Percentiles rank a stretch among this genome's conserved stretches.
Conservation (phyloP, 2,888 invertebrate species). For the Acronicta leporina region DNA sequence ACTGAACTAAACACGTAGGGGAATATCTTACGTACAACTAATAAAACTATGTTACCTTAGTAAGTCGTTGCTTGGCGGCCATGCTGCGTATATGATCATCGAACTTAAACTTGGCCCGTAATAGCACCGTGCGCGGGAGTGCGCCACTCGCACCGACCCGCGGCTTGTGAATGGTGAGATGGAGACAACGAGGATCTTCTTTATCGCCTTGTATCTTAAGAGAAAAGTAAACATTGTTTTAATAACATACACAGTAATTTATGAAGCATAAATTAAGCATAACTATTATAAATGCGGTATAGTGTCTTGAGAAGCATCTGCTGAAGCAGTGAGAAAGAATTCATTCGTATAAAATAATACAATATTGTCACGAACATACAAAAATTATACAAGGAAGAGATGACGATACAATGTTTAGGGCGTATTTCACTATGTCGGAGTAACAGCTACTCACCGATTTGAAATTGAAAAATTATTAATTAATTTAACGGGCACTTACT, state of each 20-base stretch:
- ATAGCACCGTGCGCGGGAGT: slow-evolving; percentile 92
- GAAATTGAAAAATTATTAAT: too few species aligned
- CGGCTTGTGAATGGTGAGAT: slow-evolving; percentile 97
- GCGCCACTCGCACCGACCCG: slow-evolving; percentile 88
- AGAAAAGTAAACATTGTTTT: not conserved
- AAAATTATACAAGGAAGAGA: too few species aligned
- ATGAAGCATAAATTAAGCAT: slow-evolving; percentile 13
- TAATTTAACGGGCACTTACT: too few species aligned
- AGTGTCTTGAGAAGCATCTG: slow-evolving; percentile 27
- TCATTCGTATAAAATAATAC: slow-evolving; percentile 9
- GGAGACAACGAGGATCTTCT: slow-evolving; percentile 98
- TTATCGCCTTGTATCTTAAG: slow-evolving; percentile 95
- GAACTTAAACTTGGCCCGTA: slow-evolving; percentile 98
- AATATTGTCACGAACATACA: too few species aligned
- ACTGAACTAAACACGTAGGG: too few species aligned
- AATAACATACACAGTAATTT: not conserved
- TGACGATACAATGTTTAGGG: too few species aligned
- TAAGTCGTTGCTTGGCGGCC: slow-evolving; percentile 97
- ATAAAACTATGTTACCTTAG: slow-evolving; percentile 90
- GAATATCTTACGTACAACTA: too few species aligned
- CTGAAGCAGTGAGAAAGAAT: slow-evolving; percentile 13
- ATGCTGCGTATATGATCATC: slow-evolving; percentile 99
- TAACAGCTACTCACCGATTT: too few species aligned
- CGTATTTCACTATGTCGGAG: too few species aligned
- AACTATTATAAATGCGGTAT: slow-evolving; percentile 1